phyloP scores from a whole-genome alignment of 2,888 invertebrate species.

The Latrodectus elegans region DNA sequence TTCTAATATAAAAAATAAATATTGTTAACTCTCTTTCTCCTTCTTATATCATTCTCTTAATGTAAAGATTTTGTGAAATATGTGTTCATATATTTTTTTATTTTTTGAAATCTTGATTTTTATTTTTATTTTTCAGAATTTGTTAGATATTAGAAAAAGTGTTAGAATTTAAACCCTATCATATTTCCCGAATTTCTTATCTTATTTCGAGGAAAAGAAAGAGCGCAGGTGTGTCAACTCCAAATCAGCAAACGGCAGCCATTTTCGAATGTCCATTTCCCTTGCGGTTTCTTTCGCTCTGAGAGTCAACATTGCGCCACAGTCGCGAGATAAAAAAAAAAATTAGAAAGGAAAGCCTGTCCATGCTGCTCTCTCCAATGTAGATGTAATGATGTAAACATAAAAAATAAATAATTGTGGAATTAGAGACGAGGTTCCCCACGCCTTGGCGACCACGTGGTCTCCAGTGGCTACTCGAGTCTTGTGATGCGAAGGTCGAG shows the following conservation, averaged over 20 bases:
- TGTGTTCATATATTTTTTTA: too few species aligned
- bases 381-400: conserved; percentile 44
- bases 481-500: conserved; percentile 66
- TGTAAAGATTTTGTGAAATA: too few species aligned
- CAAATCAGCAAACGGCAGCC: neutral
- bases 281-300: neutral
- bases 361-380: conserved; percentile 9
- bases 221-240: neutral
- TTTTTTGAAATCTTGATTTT: too few species aligned
- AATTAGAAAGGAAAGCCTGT: conserved; percentile 3
- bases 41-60: too few species aligned
- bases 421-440: conserved; percentile 36
- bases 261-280: neutral
- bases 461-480: conserved; percentile 44
- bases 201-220: neutral
- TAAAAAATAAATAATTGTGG: conserved; percentile 17
- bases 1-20: too few species aligned
- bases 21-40: too few species aligned
- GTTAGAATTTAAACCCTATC: too few species aligned
- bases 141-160: too few species aligned
- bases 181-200: neutral
- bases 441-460: conserved; percentile 62
- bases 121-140: too few species aligned
- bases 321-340: neutral
- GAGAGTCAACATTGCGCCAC: conserved; percentile 27